Evolutionary conservation across 2,113 vertebrate species (phyloP), one percentile per base, ranked within the genome.

Genomic region (Hemiprocne comata): DNA sequence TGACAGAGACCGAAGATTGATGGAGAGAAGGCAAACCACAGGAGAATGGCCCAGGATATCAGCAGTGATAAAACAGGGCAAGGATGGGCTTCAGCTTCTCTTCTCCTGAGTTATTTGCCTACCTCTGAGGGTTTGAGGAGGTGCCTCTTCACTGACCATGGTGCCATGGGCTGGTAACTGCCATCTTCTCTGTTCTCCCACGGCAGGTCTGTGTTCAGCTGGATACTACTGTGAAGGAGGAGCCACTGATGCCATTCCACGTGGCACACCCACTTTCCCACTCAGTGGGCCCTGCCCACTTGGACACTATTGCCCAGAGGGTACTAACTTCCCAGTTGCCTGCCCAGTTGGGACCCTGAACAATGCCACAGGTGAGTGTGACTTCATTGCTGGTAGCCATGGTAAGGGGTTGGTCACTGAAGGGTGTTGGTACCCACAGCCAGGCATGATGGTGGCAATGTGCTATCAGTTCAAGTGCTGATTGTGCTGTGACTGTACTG

Each of bases 171-270:
- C 74, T n/a, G 72, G 25, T 1, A 13, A 8, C 19, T 44, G 42
- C 38, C 28, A 33, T 53, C 12, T 19, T 11, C 38, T 83, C 44
- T 51, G 42, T 42, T 29, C 3, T 76, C 11, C 10, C 18, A 0
- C 33, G 81, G 29, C 76, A 99, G 99, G 99, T 46, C 95, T 70
- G 17, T 99, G 99, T 92, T 97, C 98, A 25, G 95, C 98, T 34
- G 99, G 99, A 19, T 98, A 98, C 97, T 99, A 98, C 95, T 99
- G 99, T 26, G 96, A 98, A n/a, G 98, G 98, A 76, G 99, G 98
- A 21, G 98, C 99, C 36, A 72, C 86, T 5, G 97, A 97, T 58
- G 97, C 98, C 28, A 93, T 98, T 36, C 99, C 99, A 0, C 92
- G 67, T 33, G 97, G 90, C 81, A 98, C 95, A 3, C 34, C 96